Evolutionary conservation across 92 coral and sea anemone genomes (phyloP).

Genomic region (Porites cylindrica): DNA sequence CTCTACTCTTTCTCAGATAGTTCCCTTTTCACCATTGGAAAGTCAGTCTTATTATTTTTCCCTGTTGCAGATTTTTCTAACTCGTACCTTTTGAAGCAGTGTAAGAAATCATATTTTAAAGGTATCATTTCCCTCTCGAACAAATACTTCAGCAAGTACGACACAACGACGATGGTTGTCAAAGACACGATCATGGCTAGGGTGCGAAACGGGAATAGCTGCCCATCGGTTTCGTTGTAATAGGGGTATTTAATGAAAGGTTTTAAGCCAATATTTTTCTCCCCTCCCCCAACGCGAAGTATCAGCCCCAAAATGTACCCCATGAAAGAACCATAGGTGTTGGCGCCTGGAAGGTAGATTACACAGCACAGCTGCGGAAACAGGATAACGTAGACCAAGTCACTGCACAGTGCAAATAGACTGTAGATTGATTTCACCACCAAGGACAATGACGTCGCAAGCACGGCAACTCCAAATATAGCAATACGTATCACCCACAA

Average conservation of each 20-base stretch:
- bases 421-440: conserved; percentile 83
- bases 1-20: background rate
- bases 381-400: conserved; percentile 75
- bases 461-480: conserved; percentile 78
- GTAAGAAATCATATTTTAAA: conserved; percentile 61
- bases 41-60: background rate
- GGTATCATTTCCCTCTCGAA: conserved; percentile 68
- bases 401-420: conserved; percentile 81
- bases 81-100: conserved; percentile 72
- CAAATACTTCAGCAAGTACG: conserved; percentile 59
- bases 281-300: conserved; percentile 90
- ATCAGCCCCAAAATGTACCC: conserved; percentile 81
- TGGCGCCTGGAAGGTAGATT: conserved; percentile 74
- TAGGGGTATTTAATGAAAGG: conserved; percentile 82
- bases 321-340: conserved; percentile 82
- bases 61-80: conserved; percentile 11
- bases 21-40: background rate
- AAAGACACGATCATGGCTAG: conserved; percentile 73
- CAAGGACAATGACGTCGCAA: conserved; percentile 86
- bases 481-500: conserved; percentile 92
- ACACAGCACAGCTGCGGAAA: conserved; percentile 94
- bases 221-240: conserved; percentile 61
- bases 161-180: conserved; percentile 55
- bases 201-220: conserved; percentile 80
- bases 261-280: conserved; percentile 73